Conservation (phyloP, 1,140 invertebrate genomes). For the Samia ricini region DNA sequence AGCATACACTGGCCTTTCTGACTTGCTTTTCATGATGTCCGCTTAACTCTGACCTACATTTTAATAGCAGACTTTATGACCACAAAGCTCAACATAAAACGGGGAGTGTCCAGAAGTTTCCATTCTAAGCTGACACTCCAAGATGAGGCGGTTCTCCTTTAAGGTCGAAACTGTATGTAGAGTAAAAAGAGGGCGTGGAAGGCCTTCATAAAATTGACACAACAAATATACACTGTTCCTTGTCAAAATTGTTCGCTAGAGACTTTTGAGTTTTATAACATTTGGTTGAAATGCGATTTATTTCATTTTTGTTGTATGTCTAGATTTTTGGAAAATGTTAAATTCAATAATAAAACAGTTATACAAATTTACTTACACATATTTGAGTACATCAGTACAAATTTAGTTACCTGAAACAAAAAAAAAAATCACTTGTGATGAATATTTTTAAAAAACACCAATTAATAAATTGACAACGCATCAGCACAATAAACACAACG, state of each 20-base stretch:
- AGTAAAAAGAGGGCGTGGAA: constrained; percentile 5
- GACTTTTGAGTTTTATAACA: neutral
- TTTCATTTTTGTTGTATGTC: neutral
- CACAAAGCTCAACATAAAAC: constrained; percentile 12
- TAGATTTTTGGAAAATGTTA: neutral
- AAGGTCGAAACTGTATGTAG: neutral
- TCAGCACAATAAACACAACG: no score
- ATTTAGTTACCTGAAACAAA: no score
- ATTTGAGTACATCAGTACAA: no score
- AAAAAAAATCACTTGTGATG: no score
- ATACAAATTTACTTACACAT: neutral
- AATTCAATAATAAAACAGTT: neutral
- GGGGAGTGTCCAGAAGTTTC: constrained; percentile 2
- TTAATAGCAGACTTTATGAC: constrained; percentile 2
- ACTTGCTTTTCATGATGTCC: constrained; percentile 10
- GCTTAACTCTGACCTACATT: constrained; percentile 15
- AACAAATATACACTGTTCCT: constrained; percentile 21
- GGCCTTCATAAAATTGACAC: constrained; percentile 15
- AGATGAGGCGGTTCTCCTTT: neutral
- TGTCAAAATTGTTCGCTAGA: constrained; percentile 22
- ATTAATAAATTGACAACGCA: no score
- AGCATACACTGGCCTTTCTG: constrained; percentile 17
- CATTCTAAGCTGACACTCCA: constrained; percentile 7
- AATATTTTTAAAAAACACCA: no score
- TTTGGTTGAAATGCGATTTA: neutral